Evolutionary conservation across 35 echinoderm and acorn worm genomes (phyloP), one percentile per base, ranked within the genome.

Genomic region (Ptychodera flava): DNA sequence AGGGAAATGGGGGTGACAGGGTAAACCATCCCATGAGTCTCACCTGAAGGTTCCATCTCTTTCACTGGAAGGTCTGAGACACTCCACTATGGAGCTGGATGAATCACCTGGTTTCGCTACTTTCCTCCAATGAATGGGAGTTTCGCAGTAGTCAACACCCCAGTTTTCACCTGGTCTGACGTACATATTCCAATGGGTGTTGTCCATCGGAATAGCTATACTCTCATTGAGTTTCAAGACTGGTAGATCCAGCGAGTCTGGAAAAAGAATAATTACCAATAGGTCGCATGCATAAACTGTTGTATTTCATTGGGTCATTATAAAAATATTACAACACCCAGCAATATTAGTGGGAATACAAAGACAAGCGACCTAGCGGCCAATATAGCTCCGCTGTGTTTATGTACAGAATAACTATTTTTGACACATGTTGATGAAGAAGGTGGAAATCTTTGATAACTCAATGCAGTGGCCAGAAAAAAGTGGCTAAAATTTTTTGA

Each of bases 91-190:
- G 14, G 80, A 34, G 2, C 89, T 91, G 76, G 85, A 64, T 34
- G 89, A 85, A 33, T 89, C 89, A n/a, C 86, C 89, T 1, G 94
- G 94, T 2, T 15, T 87, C 30, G 81, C 35, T 12, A 91, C 95
- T 12, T 37, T 28, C 85, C 83, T 90, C 95, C 95, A 97, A 0
- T 53, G 77, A 15, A 97, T 53, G 0, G 91, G 79, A 1, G 76
- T 37, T 16, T 90, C 78, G 27, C 91, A 93, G 85, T 88, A 93
- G 0, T 85, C 92, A 16, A 91, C 84, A 28, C 92, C 95, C 89
- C 95, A 93, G 78, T 80, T 84, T 36, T 97, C 80, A 12, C 45
- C 45, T 52, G 95, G 95, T 80, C 95, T 82, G 38, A 93, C 82
- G 31, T 85, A 87, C 77, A 97, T 88, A 28, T 93, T 33, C 95